Base-by-base conservation (phyloP, 2,113 vertebrate species). In the Hippocampus mohnikei region DNA sequence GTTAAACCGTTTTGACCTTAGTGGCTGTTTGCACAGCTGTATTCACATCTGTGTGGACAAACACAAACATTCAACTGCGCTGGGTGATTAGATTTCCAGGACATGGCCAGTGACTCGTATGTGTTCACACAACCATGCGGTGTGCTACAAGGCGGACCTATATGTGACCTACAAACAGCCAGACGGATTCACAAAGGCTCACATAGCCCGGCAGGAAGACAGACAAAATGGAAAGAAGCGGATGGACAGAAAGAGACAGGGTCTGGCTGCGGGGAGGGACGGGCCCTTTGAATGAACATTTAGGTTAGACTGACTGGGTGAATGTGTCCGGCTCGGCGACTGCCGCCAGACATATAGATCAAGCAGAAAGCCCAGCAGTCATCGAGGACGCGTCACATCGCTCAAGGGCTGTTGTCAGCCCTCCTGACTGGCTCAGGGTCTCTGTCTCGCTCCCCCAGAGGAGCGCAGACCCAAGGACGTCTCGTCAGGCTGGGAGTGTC, bases 31-130 rank as follows among this genome's bases (percentile, higher is more conserved):
- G 81, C 83, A 50, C 80, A 62, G 40, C 78, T 89, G 85, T 87
- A 80, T 91, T 83, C 82, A 88, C 88, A 90, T 87, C 87, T 91
- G 88, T 89, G 89, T 88, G 84, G 89, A 76, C 80, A 70, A 65
- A 67, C 78, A 64, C 84, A 91, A 82, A 84, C 80, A 86, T 76
- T 84, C 79, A 79, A 73, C 84, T 79, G 85, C 82, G 84, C 85
- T 80, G 84, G 76, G 67, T 85, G 90, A 91, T 86, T 87, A 84
- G 73, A 84, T 90, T 89, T 89, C 73, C 81, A 84, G 85, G 84
- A 71, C 85, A 78, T 62, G 82, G 85, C 75, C 83, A 81, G 70
- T 69, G 77, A 81, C 77, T 87, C 59, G 74, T 62, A 66, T 72
- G 70, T 68, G 78, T 68, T 75, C 74, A 33, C 67, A 76, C 77